Evolutionary conservation across 2,797 vertebrate genomes (phyloP).

Genomic region (Paedocypris micromegethes): DNA sequence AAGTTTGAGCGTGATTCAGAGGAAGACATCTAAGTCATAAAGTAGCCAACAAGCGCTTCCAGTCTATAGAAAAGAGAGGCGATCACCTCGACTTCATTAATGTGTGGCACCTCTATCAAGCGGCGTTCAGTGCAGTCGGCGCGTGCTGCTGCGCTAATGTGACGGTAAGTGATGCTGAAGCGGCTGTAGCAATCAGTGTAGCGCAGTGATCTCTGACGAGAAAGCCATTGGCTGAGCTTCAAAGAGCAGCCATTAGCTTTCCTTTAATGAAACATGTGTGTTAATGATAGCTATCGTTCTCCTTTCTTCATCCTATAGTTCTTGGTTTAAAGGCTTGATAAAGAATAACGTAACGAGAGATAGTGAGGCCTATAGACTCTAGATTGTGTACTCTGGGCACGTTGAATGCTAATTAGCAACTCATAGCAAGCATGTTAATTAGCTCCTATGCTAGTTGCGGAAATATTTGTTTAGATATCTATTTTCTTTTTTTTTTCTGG

Average conservation of each 20-base stretch:
- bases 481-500: no score
- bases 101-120: slow-evolving; percentile 55
- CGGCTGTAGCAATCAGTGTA: slow-evolving; percentile 60
- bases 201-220: slow-evolving; percentile 61
- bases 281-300: slow-evolving; percentile 61
- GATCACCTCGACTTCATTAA: slow-evolving; percentile 64
- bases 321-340: no score
- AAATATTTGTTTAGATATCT: no score
- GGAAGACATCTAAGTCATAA: slow-evolving; percentile 36
- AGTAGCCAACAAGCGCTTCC: slow-evolving; percentile 47
- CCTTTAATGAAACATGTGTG: slow-evolving; percentile 66
- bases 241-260: slow-evolving; percentile 65
- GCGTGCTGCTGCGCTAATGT: slow-evolving; percentile 57
- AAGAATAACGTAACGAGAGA: no score
- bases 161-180: slow-evolving; percentile 68
- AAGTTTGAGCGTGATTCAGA: slow-evolving; percentile 14
- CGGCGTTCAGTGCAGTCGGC: slow-evolving; percentile 57
- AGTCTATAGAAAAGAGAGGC: slow-evolving; percentile 55
- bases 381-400: no score
- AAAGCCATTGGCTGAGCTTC: slow-evolving; percentile 51
- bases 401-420: no score
- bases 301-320: slow-evolving; percentile 46
- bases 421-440: no score
- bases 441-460: no score
- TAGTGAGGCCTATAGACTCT: no score